Evolutionary conservation across 2,113 vertebrate genomes (phyloP), one percentile per base, ranked within the genome.

Genomic region (Aptenodytes forsteri): DNA sequence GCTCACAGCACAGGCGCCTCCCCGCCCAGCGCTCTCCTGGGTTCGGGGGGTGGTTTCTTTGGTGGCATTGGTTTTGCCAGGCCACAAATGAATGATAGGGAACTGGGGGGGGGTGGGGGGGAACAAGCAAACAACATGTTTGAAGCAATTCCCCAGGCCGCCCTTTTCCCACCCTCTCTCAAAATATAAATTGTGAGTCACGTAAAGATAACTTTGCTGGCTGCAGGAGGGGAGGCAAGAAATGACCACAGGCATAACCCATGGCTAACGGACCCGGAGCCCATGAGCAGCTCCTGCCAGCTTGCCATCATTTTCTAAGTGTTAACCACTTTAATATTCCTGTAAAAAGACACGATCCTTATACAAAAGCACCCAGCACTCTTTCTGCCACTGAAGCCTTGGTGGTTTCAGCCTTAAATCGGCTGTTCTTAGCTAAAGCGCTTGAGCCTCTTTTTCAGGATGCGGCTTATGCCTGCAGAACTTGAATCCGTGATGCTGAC

Each of bases 291-390:
- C 29, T 79, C 8, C 42, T 29, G n/a, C 6, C 49, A 40, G 17
- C 18, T 8, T 54, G 13, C 49, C 0, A 0, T 32, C 0, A 12
- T 58, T 32, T 83, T 56, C 30, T 14, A 77, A 56, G 26, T 18
- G 11, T 91, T 75, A 52, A 71, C 36, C 26, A 29, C 50, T 61
- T 66, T 0, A 21, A 18, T 47, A 42, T 17, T 59, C 38, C 59
- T 38, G 17, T 16, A 23, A 25, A 46, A 61, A 58, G 34, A 16
- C 9, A 34, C 8, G n/a, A 11, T 30, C 16, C 36, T 40, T 42
- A 44, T 1, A 50, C 15, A 71, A 12, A 66, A 66, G 38, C 27
- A 77, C 27, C 25, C 25, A 38, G 26, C 5, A 3, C 18, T 21
- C 44, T 26, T 16, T 29, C 65, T 78, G 71, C 22, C 25, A 25